Evolutionary conservation across 2,113 vertebrate genomes (phyloP).

Genomic region (Erythrolamprus reginae): DNA sequence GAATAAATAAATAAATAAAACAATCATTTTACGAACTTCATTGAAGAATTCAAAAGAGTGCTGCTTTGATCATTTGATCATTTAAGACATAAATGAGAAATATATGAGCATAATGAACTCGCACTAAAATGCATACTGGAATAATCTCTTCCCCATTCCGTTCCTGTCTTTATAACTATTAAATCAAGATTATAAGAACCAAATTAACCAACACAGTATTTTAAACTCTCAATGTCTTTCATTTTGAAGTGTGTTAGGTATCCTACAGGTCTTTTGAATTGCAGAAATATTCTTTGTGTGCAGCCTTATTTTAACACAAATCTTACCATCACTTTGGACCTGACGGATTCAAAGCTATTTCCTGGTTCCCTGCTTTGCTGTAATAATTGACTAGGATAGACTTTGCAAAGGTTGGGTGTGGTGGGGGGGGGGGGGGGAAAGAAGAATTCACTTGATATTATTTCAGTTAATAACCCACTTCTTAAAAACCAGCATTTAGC

Average conservation of each 20-base stretch:
- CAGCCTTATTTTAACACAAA: conserved; percentile 72
- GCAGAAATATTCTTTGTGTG: background rate
- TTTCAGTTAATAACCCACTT: conserved; percentile 71
- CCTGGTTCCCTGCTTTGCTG: conserved; percentile 68
- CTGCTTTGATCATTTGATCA: background rate
- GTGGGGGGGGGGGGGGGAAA: conserved; percentile 52
- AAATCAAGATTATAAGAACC: background rate
- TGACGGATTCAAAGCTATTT: conserved; percentile 71
- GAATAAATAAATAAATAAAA: too few species aligned
- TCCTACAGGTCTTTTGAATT: background rate
- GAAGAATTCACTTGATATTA: conserved; percentile 61
- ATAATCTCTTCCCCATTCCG: background rate
- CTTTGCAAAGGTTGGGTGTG: conserved; percentile 65
- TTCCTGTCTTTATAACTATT: background rate
- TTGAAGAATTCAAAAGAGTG: background rate
- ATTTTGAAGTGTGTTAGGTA: background rate
- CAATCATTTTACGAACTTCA: background rate
- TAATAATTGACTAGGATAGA: conserved; percentile 74
- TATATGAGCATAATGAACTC: background rate
- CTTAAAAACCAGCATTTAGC: conserved; percentile 72
- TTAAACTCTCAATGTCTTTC: background rate
- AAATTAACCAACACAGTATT: background rate
- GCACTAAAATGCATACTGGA: background rate
- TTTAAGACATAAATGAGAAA: background rate
- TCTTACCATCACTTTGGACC: conserved; percentile 70